These are phyloP conservation scores for Andrena marginata DNA, from an alignment of 2,888 invertebrate genomes.

Conservation along the genomic window DNA sequence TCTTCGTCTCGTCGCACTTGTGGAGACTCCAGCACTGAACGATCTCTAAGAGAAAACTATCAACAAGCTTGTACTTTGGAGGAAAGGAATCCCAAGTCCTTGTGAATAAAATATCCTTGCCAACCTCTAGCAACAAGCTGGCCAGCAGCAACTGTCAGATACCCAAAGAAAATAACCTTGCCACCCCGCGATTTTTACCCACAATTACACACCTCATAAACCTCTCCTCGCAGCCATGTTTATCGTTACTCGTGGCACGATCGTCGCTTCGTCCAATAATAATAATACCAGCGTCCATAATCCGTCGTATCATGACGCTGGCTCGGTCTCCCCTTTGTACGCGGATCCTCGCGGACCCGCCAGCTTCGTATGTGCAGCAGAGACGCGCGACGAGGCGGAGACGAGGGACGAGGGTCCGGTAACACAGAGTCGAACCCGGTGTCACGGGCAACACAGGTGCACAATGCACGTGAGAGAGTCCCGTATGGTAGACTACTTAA, in stretches of 20 bases:
- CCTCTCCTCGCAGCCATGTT: slow-evolving; percentile 32
- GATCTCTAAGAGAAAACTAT: not conserved
- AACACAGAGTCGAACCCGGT: slow-evolving; percentile 40
- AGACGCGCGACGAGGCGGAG: not conserved
- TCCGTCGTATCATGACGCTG: slow-evolving; percentile 57
- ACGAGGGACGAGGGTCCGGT: not conserved
- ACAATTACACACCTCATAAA: slow-evolving; percentile 50
- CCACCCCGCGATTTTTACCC: slow-evolving; percentile 28
- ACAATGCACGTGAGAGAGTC: slow-evolving; percentile 73
- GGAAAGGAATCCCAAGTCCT: not conserved
- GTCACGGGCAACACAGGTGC: slow-evolving; percentile 76
- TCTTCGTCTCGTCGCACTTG: too few relatives aligned
- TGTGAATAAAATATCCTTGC: not conserved
- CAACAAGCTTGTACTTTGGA: not conserved
- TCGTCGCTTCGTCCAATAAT: slow-evolving; percentile 42
- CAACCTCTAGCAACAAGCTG: not conserved
- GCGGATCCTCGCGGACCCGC: slow-evolving; percentile 32
- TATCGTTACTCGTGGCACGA: slow-evolving; percentile 48
- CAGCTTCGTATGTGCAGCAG: slow-evolving; percentile 22
- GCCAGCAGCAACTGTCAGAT: not conserved
- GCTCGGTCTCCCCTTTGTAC: slow-evolving; percentile 47
- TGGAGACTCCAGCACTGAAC: not conserved
- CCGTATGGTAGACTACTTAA: slow-evolving; percentile 81
- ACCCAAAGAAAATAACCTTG: slow-evolving; percentile 8
- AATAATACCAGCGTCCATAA: slow-evolving; percentile 50